Percentiles rank a stretch among this genome's conserved stretches.
These are phyloP conservation scores for Drosophila fuyamai DNA, from an alignment of 1,140 invertebrate genomes.

Conservation along the genomic window DNA sequence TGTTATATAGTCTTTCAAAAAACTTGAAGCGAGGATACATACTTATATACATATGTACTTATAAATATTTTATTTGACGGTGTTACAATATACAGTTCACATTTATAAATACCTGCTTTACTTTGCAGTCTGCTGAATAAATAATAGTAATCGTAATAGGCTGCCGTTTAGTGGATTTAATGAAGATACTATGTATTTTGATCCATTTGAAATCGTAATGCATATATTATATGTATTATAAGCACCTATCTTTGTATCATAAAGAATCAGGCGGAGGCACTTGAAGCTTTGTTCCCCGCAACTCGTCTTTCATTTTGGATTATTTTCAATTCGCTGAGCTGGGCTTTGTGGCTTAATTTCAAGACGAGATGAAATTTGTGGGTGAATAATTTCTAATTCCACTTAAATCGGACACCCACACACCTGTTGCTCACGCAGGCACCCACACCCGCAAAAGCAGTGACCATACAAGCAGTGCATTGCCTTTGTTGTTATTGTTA, in stretches of 20 bases:
- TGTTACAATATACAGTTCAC: too few relatives aligned
- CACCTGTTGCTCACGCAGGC: constrained; percentile 27
- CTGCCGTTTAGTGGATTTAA: too few relatives aligned
- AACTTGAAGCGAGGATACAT: too few relatives aligned
- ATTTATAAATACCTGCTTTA: too few relatives aligned
- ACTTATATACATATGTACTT: too few relatives aligned
- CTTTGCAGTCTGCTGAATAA: too few relatives aligned
- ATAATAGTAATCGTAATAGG: too few relatives aligned
- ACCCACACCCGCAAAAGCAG: constrained; percentile 19
- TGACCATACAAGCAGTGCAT: constrained; percentile 55
- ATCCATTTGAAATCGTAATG: neutral
- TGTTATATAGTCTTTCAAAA: too few relatives aligned
- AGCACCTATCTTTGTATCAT: neutral
- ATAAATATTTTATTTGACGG: too few relatives aligned
- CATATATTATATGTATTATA: too few relatives aligned
- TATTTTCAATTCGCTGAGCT: neutral
- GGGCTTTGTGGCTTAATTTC: constrained; percentile 23
- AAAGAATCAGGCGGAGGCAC: neutral
- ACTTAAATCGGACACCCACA: constrained; percentile 37
- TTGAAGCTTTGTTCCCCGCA: neutral
- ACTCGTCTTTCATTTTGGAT: neutral
- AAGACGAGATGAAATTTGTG: constrained; percentile 46
- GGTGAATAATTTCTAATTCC: constrained; percentile 64
- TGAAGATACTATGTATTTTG: neutral
- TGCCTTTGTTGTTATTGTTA: constrained; percentile 45